A percentile compares a stretch with the other conserved stretches of the same genome.
Evolutionary conservation across 2,113 vertebrate genomes (phyloP).

Genomic region (Engystomops pustulosus): DNA sequence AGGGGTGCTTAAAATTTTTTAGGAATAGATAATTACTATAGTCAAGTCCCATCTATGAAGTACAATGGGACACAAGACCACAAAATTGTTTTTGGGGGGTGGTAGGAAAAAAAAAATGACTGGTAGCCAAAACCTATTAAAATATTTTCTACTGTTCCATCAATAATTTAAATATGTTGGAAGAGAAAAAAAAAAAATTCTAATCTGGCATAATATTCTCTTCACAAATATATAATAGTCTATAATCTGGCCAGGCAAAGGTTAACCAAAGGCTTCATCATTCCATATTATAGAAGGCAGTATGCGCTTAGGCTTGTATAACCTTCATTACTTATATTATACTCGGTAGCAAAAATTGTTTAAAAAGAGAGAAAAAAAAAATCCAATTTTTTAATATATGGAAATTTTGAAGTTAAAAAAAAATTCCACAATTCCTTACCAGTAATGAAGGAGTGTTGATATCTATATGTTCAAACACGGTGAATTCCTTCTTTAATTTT

Average conservation of each 20-base stretch:
- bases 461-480: conserved; percentile 99
- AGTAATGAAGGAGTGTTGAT: conserved; percentile 99
- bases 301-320: not conserved
- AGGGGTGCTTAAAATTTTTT: not conserved
- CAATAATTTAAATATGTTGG: not conserved
- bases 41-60: not conserved
- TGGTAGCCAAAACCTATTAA: too few relatives aligned
- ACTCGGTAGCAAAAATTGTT: too few relatives aligned
- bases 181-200: not conserved
- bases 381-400: not conserved
- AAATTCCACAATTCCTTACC: conserved; percentile 79
- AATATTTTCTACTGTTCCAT: too few relatives aligned
- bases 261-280: not conserved
- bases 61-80: not conserved
- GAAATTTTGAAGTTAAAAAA: conserved; percentile 59
- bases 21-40: not conserved
- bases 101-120: not conserved
- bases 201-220: too few relatives aligned
- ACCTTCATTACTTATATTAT: too few relatives aligned
- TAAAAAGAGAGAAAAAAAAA: not conserved
- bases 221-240: not conserved
- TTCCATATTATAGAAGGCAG: not conserved
- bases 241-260: conserved; percentile 22
- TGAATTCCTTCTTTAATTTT: conserved; percentile 99
- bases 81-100: not conserved